Conservation (phyloP, 2,888 invertebrate genomes). For the Synergus gifuensis region DNA sequence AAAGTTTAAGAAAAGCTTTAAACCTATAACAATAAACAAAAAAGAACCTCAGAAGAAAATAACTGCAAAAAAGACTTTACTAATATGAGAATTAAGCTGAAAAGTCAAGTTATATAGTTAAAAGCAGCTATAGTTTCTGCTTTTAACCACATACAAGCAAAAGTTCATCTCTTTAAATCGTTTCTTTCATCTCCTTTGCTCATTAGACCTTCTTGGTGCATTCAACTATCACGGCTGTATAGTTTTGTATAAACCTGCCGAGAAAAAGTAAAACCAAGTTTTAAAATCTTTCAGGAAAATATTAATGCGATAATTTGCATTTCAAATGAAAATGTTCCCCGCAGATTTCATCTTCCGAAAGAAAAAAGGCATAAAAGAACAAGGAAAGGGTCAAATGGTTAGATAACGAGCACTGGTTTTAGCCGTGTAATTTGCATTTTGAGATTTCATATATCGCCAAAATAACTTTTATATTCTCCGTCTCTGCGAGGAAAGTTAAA, state of each 20-base stretch:
- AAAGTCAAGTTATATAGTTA: background rate
- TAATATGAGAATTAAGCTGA: too few relatives aligned
- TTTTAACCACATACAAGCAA: slow-evolving; percentile 14
- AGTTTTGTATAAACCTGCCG: background rate
- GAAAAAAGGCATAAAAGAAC: too few relatives aligned
- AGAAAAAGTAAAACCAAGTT: slow-evolving; percentile 16
- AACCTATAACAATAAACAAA: background rate
- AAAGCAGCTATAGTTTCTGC: slow-evolving; percentile 34
- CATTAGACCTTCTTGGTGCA: background rate
- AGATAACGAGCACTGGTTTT: background rate
- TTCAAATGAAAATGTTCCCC: slow-evolving; percentile 46
- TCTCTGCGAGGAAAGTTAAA: background rate
- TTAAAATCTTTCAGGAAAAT: slow-evolving; percentile 46
- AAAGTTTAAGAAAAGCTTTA: background rate
- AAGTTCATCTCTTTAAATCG: background rate
- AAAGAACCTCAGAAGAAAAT: background rate
- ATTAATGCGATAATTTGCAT: slow-evolving; percentile 57
- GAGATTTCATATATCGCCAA: background rate
- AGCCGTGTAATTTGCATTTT: background rate
- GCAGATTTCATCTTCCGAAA: background rate
- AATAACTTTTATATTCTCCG: background rate
- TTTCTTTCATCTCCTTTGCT: background rate
- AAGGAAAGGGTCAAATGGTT: too few relatives aligned
- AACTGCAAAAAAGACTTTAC: background rate
- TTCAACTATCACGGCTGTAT: background rate